Percentiles rank a stretch among this genome's conserved stretches.
Conservation (phyloP, 2,113 vertebrate species). For the Taxidea taxus region DNA sequence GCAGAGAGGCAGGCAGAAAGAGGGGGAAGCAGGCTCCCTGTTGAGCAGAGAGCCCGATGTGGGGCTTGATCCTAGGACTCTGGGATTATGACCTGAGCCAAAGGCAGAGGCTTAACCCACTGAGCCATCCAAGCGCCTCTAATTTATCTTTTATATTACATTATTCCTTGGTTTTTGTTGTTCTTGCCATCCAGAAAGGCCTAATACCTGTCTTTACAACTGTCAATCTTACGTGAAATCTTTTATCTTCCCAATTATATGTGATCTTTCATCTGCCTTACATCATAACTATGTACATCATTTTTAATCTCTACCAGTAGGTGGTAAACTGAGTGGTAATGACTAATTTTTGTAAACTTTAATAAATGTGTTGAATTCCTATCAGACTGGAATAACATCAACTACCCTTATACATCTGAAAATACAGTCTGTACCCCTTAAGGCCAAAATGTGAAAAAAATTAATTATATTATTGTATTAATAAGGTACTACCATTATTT, state of each 20-base stretch:
- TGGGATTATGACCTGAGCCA: no score
- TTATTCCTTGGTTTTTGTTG: not conserved
- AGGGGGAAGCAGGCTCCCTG: no score
- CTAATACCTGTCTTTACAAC: not conserved
- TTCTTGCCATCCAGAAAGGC: not conserved
- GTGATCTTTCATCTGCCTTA: not conserved
- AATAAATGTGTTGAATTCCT: not conserved
- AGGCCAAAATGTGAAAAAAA: not conserved
- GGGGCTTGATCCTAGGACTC: no score
- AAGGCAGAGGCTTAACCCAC: no score
- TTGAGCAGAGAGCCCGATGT: no score
- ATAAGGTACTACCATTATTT: not conserved
- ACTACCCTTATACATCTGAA: not conserved
- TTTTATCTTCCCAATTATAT: not conserved
- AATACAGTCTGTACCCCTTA: not conserved
- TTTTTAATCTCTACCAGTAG: slow-evolving; percentile 13
- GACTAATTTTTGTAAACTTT: slow-evolving; percentile 44
- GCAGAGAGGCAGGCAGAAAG: no score
- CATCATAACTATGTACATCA: not conserved
- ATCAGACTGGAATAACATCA: not conserved
- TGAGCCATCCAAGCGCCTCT: no score
- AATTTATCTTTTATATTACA: not conserved
- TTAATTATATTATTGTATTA: not conserved
- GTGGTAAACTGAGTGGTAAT: not conserved
- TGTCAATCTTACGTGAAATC: not conserved